phyloP scores from a whole-genome alignment of 2,888 invertebrate genomes.

The Lottia gigantea region DNA sequence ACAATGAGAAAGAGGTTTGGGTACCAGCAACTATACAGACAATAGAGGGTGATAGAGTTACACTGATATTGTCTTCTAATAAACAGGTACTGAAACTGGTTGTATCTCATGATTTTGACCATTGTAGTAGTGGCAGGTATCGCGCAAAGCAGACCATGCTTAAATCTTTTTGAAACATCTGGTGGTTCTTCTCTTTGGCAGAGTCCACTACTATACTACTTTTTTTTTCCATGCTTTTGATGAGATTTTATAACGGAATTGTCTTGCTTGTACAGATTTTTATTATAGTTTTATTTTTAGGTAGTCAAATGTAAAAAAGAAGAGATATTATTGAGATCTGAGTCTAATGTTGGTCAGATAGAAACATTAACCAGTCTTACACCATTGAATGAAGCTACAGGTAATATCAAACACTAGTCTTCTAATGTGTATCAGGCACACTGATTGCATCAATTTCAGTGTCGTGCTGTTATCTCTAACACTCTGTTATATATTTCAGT shows the following conservation, averaged over 20 bases:
- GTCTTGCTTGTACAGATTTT: no score
- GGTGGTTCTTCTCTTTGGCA: no score
- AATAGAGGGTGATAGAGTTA: slow-evolving; percentile 12
- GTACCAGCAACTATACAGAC: slow-evolving; percentile 27
- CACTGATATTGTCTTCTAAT: not conserved
- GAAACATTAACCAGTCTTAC: slow-evolving; percentile 37
- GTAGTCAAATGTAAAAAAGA: slow-evolving; percentile 22
- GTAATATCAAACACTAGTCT: slow-evolving; percentile 19
- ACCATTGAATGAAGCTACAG: slow-evolving; percentile 45
- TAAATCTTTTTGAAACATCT: no score
- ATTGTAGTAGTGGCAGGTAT: no score
- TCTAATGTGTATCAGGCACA: no score
- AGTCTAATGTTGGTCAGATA: slow-evolving; percentile 18
- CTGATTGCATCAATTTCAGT: slow-evolving; percentile 45
- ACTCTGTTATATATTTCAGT: slow-evolving; percentile 45
- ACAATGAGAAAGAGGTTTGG: slow-evolving; percentile 36
- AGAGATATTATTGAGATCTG: slow-evolving; percentile 35
- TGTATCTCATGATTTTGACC: no score
- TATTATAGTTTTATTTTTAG: no score
- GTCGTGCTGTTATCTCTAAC: slow-evolving; percentile 48
- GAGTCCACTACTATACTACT: no score
- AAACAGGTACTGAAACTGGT: slow-evolving; percentile 9
- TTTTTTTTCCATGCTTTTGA: no score
- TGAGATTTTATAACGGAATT: no score
- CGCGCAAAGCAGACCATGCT: no score